Evolutionary conservation across 2,797 vertebrate genomes (phyloP).

Genomic region (Coranthus polyacanthus): DNA sequence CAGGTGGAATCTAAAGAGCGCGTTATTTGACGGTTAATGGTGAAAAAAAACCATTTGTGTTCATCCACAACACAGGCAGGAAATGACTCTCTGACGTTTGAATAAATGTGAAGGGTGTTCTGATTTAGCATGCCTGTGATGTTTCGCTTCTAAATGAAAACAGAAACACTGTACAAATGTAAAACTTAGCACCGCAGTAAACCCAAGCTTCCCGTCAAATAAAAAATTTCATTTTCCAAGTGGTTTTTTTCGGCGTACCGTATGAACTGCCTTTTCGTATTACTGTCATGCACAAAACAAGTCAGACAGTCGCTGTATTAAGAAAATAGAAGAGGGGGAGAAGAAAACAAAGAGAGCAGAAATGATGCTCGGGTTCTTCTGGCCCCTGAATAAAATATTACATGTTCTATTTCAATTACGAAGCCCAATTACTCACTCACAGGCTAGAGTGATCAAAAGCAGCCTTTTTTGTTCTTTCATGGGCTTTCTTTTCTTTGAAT

Average conservation of each 20-base stretch:
- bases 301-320: conserved; percentile 5
- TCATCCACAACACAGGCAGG: background rate
- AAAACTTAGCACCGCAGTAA: background rate
- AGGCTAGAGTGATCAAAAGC: conserved; percentile 54
- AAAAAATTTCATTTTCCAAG: background rate
- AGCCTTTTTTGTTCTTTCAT: conserved; percentile 29
- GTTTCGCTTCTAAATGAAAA: conserved; percentile 9
- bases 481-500: conserved; percentile 47
- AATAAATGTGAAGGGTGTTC: background rate
- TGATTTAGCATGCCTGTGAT: background rate
- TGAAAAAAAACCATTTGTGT: conserved; percentile 2
- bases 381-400: conserved; percentile 53
- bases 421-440: conserved; percentile 60
- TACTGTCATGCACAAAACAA: background rate
- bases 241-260: background rate
- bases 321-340: conserved; percentile 12
- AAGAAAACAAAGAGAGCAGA: conserved; percentile 36
- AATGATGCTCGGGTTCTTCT: conserved; percentile 24
- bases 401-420: conserved; percentile 59
- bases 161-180: background rate
- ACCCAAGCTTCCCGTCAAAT: background rate
- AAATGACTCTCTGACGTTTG: background rate
- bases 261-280: conserved; percentile 2
- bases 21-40: conserved; percentile 26
- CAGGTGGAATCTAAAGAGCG: conserved; percentile 17